Evolutionary conservation across 2,797 vertebrate species (phyloP), one percentile per base, ranked within the genome.

Genomic region (Huso huso): DNA sequence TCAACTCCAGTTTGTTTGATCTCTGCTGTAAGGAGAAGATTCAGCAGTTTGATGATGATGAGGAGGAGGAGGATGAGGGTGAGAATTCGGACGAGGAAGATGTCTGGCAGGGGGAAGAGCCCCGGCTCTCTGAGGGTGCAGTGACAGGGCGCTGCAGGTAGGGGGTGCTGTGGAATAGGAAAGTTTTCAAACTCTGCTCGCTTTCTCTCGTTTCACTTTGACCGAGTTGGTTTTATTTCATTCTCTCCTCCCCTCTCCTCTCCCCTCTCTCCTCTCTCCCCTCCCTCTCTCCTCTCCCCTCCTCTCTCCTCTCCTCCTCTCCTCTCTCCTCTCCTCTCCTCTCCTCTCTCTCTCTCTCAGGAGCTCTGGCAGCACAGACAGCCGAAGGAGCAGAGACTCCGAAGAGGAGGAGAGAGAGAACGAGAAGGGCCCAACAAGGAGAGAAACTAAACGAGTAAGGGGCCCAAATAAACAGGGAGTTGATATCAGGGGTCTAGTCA

Each of bases 11-110:
- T 71, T 76, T 87, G 11, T 83, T 87, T 1, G 86, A 87, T 72
- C 78, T 85, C 6, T 86, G 83, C 75, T 87, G 82, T 68, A 87
- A 87, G 68, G 86, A 87, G 66, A 78, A 78, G 7, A 87, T 87
- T 73, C 85, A 83, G 68, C 86, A 86, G 65, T 87, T 87, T 0
- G 84, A 87, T 0, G 86, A 87, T 0, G 85, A 77, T 0, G 76
- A 77, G 18, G 77, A 82, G 0, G 84, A 81, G 0, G 76, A 77
- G 18, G 77, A 82, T 0, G 84, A 81, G 0, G 80, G 77, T n/a
- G 75, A 78, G 0, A 79, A 77, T 23, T 84, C 77, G 0, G 83
- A 83, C 0, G 85, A 79, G 18, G 85, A 87, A 37, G 84, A 83
- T 0, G 51, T 79, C 64, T 85, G 85, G 85, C 82, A 79, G 49